Evolutionary conservation across 2,797 vertebrate genomes (phyloP).

Genomic region (Aulostomus chinensis): DNA sequence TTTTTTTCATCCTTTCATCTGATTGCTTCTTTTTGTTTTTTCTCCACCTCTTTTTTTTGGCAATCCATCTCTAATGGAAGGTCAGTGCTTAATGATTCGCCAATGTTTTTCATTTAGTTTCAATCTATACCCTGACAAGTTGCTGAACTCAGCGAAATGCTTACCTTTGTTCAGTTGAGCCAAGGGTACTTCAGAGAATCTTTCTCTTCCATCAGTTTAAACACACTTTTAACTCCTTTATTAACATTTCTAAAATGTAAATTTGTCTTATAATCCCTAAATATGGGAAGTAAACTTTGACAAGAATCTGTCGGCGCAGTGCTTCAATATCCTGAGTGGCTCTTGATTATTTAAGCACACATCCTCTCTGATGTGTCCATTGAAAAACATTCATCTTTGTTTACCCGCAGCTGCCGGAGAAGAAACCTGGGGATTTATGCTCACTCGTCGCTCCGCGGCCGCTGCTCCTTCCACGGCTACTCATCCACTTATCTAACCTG

Average conservation of each 20-base stretch:
- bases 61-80: conserved; percentile 48
- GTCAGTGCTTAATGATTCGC: conserved; percentile 58
- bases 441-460: conserved; percentile 31
- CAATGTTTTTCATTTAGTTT: conserved; percentile 61
- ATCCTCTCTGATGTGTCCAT: conserved; percentile 40
- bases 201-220: conserved; percentile 8
- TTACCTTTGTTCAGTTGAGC: conserved; percentile 27
- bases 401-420: conserved; percentile 52
- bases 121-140: conserved; percentile 44
- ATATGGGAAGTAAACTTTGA: conserved; percentile 3
- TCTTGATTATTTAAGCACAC: conserved; percentile 52
- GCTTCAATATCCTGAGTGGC: conserved; percentile 22
- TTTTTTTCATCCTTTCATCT: conserved; percentile 56
- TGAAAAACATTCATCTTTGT: conserved; percentile 65
- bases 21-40: conserved; percentile 58
- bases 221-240: conserved; percentile 2
- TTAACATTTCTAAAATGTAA: not conserved
- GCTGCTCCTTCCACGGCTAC: conserved; percentile 37
- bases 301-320: conserved; percentile 17
- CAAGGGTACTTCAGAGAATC: conserved; percentile 12
- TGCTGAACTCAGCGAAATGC: conserved; percentile 57
- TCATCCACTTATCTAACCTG: conserved; percentile 60
- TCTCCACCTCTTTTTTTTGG: conserved; percentile 30
- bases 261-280: too few species aligned
- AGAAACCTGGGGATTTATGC: conserved; percentile 60